A percentile compares a stretch with the other conserved stretches of the same genome.
phyloP scores from a whole-genome alignment of 2,797 vertebrate genomes.

The Labeo calbasu region DNA sequence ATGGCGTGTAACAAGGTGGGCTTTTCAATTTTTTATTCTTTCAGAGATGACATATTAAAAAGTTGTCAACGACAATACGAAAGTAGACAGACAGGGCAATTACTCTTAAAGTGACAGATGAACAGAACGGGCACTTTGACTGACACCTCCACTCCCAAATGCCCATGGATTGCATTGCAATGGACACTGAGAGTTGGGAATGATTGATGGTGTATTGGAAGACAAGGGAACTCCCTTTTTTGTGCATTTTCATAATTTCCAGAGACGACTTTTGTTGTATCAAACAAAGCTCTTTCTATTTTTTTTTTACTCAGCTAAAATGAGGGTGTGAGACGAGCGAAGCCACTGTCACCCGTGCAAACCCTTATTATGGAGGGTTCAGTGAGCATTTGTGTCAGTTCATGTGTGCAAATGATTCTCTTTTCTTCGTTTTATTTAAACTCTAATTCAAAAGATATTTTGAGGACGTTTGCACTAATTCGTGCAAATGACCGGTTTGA shows the following conservation, averaged over 20 bases:
- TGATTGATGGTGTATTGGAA: constrained; percentile 76
- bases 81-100: constrained; percentile 48
- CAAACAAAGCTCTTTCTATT: constrained; percentile 62
- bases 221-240: constrained; percentile 59
- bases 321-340: constrained; percentile 73
- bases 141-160: constrained; percentile 66
- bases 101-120: constrained; percentile 56
- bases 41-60: not conserved
- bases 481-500: constrained; percentile 9
- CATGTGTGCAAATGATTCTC: constrained; percentile 66
- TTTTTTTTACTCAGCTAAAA: constrained; percentile 65
- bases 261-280: constrained; percentile 62
- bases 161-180: constrained; percentile 61
- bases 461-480: constrained; percentile 27
- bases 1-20: constrained; percentile 25
- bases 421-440: constrained; percentile 44
- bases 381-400: constrained; percentile 74
- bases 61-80: not conserved
- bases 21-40: constrained; percentile 1
- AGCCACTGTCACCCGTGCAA: constrained; percentile 66
- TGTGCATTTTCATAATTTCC: constrained; percentile 66
- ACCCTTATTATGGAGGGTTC: constrained; percentile 73
- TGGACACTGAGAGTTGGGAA: constrained; percentile 51
- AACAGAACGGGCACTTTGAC: constrained; percentile 58
- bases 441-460: constrained; percentile 33